Conservation (phyloP, 1,140 invertebrate species). For the Papilio machaon region DNA sequence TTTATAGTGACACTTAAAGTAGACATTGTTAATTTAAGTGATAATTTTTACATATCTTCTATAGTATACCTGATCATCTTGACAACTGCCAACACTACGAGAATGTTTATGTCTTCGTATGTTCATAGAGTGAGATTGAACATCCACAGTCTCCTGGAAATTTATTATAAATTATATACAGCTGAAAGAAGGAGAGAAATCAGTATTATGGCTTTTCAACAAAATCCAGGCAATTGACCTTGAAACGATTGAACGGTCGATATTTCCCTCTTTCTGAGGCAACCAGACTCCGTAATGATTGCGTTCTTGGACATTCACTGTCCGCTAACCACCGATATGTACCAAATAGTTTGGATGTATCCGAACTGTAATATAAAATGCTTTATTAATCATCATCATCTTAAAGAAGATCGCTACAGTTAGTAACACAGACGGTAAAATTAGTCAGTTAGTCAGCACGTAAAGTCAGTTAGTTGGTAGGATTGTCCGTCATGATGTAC, state of each 20-base stretch:
- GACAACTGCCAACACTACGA: conserved; percentile 77
- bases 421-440: background rate
- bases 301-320: conserved; percentile 61
- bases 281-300: conserved; percentile 73
- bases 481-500: background rate
- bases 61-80: conserved; percentile 73
- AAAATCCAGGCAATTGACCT: conserved; percentile 56
- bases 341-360: conserved; percentile 69
- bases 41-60: background rate
- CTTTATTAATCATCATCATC: too few species aligned
- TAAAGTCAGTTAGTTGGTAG: background rate
- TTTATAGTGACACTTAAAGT: too few species aligned
- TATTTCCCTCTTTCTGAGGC: conserved; percentile 67
- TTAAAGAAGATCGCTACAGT: background rate
- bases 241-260: conserved; percentile 77
- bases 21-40: too few species aligned
- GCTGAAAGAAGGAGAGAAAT: background rate
- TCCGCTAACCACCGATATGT: conserved; percentile 62
- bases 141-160: conserved; percentile 72
- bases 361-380: conserved; percentile 53
- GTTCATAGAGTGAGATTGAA: conserved; percentile 66
- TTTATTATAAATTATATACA: background rate
- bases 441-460: background rate
- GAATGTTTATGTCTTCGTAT: conserved; percentile 72
- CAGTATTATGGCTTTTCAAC: too few species aligned